A percentile compares a stretch with the other conserved stretches of the same genome.
Conservation (phyloP, 2,113 vertebrate genomes). For the Rousettus leschenaultii region DNA sequence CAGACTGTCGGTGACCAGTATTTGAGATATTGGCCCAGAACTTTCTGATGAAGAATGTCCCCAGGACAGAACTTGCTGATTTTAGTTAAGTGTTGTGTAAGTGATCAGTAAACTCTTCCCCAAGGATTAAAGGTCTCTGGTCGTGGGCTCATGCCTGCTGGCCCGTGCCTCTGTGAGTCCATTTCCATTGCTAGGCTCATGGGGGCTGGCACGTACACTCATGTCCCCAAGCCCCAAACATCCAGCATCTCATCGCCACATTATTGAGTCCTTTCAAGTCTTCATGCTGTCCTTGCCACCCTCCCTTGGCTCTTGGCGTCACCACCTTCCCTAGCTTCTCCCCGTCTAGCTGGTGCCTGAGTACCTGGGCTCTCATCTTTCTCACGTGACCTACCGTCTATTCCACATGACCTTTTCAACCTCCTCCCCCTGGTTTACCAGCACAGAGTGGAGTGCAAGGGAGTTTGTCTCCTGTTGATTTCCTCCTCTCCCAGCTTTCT, state of each 20-base stretch:
- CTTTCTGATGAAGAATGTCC: not conserved
- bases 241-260: not conserved
- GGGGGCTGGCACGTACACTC: not conserved
- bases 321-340: not conserved
- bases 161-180: not conserved
- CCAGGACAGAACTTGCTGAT: not conserved
- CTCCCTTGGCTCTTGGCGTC: not conserved
- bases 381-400: not conserved
- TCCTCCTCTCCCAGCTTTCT: not conserved
- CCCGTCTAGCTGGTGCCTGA: not conserved
- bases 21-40: not conserved
- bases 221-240: not conserved
- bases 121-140: not conserved
- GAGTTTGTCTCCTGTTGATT: not conserved
- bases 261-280: not conserved
- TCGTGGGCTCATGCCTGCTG: not conserved
- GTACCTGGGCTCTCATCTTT: not conserved
- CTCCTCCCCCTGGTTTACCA: not conserved
- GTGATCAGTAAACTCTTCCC: not conserved
- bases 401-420: not conserved
- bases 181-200: not conserved
- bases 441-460: rapidly evolving
- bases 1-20: not conserved
- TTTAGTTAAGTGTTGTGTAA: not conserved
- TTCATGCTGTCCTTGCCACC: not conserved